A percentile compares a stretch with the other conserved stretches of the same genome.
These are phyloP conservation scores for Zaprionus inermis DNA, from an alignment of 1,140 invertebrate species.

Conservation along the genomic window DNA sequence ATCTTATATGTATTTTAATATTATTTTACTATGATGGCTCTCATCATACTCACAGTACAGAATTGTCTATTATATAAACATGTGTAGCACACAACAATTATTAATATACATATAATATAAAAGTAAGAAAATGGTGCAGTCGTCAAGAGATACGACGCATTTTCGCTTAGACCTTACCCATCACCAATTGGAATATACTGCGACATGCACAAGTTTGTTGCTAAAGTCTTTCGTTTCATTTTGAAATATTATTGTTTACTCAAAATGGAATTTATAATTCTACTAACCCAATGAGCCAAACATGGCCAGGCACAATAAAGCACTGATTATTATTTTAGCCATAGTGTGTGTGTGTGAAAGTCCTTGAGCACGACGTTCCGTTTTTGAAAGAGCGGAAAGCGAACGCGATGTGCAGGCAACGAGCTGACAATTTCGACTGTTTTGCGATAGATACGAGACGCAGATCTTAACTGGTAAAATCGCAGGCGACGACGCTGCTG, in stretches of 20 bases:
- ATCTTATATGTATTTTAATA: background rate
- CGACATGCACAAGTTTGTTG: constrained; percentile 54
- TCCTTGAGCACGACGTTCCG: constrained; percentile 49
- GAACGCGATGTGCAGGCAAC: constrained; percentile 68
- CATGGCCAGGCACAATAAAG: constrained; percentile 77
- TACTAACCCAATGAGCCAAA: constrained; percentile 83
- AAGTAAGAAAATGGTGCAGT: too few relatives aligned
- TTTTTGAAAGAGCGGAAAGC: constrained; percentile 40
- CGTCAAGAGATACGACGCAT: too few relatives aligned
- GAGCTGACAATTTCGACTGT: constrained; percentile 80
- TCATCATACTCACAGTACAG: too few relatives aligned
- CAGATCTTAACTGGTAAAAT: constrained; percentile 73
- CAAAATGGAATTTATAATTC: constrained; percentile 11
- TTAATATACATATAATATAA: too few relatives aligned
- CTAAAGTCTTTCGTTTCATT: constrained; percentile 57
- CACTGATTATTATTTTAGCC: constrained; percentile 77
- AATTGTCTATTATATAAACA: too few relatives aligned
- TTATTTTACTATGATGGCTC: background rate
- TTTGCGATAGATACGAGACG: constrained; percentile 71
- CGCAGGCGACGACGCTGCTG: constrained; percentile 39
- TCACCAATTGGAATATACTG: constrained; percentile 27
- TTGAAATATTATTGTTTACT: constrained; percentile 11
- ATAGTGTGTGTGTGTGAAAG: constrained; percentile 42
- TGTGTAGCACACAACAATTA: background rate
- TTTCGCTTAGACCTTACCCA: constrained; percentile 28